Conservation (phyloP, 2,888 invertebrate species). For the Dascillus cervinus region DNA sequence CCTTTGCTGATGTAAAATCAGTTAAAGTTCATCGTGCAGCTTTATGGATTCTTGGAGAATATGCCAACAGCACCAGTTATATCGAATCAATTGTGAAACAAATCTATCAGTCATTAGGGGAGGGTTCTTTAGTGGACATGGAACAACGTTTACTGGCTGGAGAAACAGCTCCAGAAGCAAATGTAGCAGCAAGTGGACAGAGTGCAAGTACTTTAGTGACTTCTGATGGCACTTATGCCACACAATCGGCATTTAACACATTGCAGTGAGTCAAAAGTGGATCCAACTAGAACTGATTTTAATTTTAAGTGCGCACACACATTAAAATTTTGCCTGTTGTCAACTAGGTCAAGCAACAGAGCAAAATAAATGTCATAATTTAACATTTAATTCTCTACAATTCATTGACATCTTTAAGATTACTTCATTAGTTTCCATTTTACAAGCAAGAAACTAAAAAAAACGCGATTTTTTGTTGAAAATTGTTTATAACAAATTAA, state of each 20-base stretch:
- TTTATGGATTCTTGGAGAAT: conserved; percentile 97
- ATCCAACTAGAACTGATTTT: no score
- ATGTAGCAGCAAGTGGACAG: conserved; percentile 27
- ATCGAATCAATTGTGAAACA: conserved; percentile 74
- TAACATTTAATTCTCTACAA: no score
- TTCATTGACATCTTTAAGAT: no score
- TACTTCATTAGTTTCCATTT: no score
- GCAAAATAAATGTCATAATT: no score
- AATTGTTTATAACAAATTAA: no score
- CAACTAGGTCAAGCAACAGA: no score
- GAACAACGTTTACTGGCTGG: conserved; percentile 68
- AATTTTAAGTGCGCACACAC: no score
- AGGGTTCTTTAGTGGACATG: conserved; percentile 56
- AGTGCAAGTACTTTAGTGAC: conserved; percentile 71
- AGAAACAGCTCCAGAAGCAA: conserved; percentile 52
- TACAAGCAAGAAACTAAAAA: no score
- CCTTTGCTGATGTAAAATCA: conserved; percentile 80
- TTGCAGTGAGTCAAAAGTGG: conserved; percentile 65
- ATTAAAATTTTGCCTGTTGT: no score
- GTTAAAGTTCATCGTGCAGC: conserved; percentile 89
- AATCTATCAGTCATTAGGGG: conserved; percentile 67
- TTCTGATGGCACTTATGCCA: conserved; percentile 98
- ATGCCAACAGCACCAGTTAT: conserved; percentile 70
- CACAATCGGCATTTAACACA: conserved; percentile 93
- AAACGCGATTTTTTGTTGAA: no score